Evolutionary conservation across 2,797 vertebrate genomes (phyloP).

Genomic region (Spatula versicolor): DNA sequence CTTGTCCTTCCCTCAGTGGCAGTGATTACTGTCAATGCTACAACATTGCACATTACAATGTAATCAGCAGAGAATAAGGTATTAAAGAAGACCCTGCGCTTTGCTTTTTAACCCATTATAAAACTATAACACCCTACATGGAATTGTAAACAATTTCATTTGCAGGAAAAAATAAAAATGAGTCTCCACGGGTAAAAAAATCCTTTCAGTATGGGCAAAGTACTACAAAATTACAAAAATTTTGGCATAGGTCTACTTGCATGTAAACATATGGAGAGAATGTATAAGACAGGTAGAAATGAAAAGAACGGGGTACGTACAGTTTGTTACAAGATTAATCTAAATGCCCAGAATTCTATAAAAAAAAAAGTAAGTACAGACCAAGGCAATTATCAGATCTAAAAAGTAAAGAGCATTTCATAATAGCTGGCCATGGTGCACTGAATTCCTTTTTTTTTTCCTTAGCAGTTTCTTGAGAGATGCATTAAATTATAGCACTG

Average conservation of each 20-base stretch:
- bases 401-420: neutral
- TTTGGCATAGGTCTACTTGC: neutral
- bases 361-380: neutral
- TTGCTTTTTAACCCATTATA: slow-evolving; percentile 21
- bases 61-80: neutral
- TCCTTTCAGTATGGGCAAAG: neutral
- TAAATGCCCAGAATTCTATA: neutral
- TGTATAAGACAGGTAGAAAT: neutral
- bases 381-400: neutral
- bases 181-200: neutral
- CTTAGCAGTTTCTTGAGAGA: neutral
- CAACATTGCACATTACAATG: neutral
- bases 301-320: neutral
- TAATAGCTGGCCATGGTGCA: slow-evolving; percentile 9
- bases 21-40: neutral
- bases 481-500: slow-evolving; percentile 12
- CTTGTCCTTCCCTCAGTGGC: slow-evolving; percentile 3
- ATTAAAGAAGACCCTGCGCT: neutral
- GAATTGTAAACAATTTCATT: slow-evolving; percentile 15
- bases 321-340: neutral
- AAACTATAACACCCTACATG: neutral
- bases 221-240: slow-evolving; percentile 22
- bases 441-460: neutral
- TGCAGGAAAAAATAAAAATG: neutral
- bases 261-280: neutral